Evolutionary conservation across 2,888 invertebrate species (phyloP).

Genomic region (Eupelmus urozonus): DNA sequence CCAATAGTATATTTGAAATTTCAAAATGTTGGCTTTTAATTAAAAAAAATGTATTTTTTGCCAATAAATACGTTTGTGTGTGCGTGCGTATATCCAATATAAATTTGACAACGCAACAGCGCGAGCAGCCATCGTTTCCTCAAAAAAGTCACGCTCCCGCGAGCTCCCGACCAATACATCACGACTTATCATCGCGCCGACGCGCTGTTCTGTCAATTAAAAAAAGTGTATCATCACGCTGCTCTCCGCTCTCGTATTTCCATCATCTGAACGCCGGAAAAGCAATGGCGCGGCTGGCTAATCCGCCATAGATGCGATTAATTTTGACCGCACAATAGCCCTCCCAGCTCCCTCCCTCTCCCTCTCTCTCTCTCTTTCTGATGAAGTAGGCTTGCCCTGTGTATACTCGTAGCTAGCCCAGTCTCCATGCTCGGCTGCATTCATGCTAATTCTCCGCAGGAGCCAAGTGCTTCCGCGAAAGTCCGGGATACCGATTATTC

Average conservation of each 20-base stretch:
- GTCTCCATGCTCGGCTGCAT: background rate
- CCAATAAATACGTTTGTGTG: no score
- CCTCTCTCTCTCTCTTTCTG: conserved; percentile 12
- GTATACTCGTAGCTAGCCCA: background rate
- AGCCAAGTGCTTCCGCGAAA: conserved; percentile 52
- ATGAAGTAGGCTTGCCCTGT: background rate
- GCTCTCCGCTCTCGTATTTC: background rate
- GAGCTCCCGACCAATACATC: no score
- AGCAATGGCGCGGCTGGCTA: conserved; percentile 66
- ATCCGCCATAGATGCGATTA: conserved; percentile 72
- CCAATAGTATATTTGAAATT: no score
- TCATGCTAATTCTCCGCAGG: conserved; percentile 53
- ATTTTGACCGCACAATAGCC: conserved; percentile 72
- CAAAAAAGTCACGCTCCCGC: no score
- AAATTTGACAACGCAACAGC: no score
- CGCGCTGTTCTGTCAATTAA: no score
- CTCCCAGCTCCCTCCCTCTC: conserved; percentile 31
- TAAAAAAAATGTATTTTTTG: no score
- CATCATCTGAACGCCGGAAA: conserved; percentile 52
- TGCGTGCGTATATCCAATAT: no score
- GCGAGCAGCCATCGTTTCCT: no score
- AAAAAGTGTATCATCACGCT: no score
- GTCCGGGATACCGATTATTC: conserved; percentile 44
- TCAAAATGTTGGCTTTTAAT: no score
- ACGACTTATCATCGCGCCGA: no score